These are phyloP conservation scores for Poeciliopsis occidentalis DNA, from an alignment of 2,113 vertebrate species.

Conservation along the genomic window DNA sequence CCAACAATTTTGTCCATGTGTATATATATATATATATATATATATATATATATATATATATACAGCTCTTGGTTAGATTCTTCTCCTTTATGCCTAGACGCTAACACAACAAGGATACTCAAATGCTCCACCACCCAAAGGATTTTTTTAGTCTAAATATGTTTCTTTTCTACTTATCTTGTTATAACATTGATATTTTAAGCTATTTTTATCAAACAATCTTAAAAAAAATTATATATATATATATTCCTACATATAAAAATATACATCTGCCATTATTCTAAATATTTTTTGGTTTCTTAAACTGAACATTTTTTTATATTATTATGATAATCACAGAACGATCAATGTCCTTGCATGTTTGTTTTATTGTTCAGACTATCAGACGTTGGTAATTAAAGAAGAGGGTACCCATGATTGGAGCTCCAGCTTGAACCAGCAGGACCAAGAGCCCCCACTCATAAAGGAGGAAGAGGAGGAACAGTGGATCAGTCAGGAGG, in stretches of 20 bases:
- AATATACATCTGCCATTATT: neutral
- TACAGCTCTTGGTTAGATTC: too few relatives aligned
- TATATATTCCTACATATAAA: too few relatives aligned
- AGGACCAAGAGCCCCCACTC: neutral
- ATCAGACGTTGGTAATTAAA: neutral
- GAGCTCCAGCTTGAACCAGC: neutral
- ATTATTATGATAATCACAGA: neutral
- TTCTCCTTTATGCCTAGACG: too few relatives aligned
- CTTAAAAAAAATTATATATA: neutral
- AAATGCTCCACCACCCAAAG: too few relatives aligned
- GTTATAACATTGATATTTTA: neutral
- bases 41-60: too few relatives aligned
- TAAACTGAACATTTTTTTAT: neutral
- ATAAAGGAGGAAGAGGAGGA: neutral
- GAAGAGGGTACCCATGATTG: neutral
- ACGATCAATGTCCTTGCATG: neutral
- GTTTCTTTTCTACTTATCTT: neutral
- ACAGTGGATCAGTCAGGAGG: neutral
- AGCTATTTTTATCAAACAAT: neutral
- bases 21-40: too few relatives aligned
- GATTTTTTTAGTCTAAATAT: too few relatives aligned
- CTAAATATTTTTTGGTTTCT: neutral
- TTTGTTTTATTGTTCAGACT: neutral
- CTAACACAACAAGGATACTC: too few relatives aligned
- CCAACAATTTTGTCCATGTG: too few relatives aligned